phyloP scores from a whole-genome alignment of 92 coral and sea anemone species.

The Metridium senile region DNA sequence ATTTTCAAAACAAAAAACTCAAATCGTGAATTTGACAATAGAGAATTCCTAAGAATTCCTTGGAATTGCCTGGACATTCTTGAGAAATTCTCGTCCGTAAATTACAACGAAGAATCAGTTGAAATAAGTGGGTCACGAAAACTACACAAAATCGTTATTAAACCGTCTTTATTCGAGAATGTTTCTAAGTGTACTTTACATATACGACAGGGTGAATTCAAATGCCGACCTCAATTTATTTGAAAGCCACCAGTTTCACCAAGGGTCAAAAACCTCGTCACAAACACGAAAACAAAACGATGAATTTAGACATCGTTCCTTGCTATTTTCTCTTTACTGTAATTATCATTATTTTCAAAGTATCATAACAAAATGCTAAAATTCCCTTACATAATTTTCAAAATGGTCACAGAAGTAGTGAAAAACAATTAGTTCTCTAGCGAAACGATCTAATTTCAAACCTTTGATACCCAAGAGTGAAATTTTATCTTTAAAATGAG shows the following conservation, averaged over 20 bases:
- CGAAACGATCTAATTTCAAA: neutral
- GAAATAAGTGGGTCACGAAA: neutral
- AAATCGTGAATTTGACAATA: neutral
- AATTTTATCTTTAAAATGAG: neutral
- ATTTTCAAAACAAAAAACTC: slow-evolving; percentile 7
- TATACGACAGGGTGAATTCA: neutral
- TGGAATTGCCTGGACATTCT: too few species aligned
- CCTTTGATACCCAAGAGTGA: neutral
- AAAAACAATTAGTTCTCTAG: neutral
- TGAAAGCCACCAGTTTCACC: neutral
- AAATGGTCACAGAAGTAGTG: neutral
- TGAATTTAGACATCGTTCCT: neutral
- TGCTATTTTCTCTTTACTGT: neutral
- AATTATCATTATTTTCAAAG: neutral
- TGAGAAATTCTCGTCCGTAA: neutral
- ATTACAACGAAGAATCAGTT: neutral
- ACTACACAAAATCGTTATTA: neutral
- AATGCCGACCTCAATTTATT: slow-evolving; percentile 6
- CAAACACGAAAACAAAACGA: neutral
- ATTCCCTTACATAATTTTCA: slow-evolving; percentile 5
- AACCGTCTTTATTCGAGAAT: neutral
- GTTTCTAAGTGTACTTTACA: too few species aligned
- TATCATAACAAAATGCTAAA: neutral
- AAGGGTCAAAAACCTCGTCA: neutral
- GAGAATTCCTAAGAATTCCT: neutral